phyloP scores from a whole-genome alignment of 2,113 vertebrate species.

The Myodes glareolus region DNA sequence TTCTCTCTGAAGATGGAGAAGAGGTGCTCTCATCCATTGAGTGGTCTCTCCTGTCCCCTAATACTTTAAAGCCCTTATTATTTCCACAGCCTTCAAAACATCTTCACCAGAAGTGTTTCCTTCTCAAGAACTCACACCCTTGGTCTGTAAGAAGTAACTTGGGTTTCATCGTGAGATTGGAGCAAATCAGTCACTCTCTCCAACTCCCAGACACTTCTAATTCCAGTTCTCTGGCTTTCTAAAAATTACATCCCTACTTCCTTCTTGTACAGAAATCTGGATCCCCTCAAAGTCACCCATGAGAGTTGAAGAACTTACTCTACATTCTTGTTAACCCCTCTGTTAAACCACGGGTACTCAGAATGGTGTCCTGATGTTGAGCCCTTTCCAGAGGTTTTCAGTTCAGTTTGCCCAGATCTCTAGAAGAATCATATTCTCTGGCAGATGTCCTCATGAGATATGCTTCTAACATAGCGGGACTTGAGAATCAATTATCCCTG shows the following conservation, averaged over 20 bases:
- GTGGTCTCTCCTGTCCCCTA: not conserved
- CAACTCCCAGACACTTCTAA: not conserved
- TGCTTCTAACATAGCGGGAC: not conserved
- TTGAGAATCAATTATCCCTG: not conserved
- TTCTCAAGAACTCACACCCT: not conserved
- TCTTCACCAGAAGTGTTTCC: not conserved
- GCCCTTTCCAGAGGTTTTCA: not conserved
- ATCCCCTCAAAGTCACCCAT: not conserved
- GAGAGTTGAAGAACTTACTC: not conserved
- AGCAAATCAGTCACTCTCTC: not conserved
- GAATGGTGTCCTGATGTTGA: not conserved
- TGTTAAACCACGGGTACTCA: not conserved
- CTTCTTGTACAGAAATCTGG: not conserved
- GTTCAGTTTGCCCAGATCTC: not conserved
- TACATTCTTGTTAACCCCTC: not conserved
- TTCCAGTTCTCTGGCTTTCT: not conserved
- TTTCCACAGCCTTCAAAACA: not conserved
- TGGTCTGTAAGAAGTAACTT: not conserved
- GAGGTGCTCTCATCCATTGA: not conserved
- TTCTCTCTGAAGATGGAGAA: not conserved
- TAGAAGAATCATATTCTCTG: not conserved
- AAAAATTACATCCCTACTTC: not conserved
- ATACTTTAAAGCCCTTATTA: not conserved
- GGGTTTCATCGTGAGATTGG: not conserved
- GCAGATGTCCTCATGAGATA: not conserved